A percentile compares a stretch with the other conserved stretches of the same genome.
Evolutionary conservation across 2,113 vertebrate species (phyloP).

Genomic region (Pelmatolapia mariae): DNA sequence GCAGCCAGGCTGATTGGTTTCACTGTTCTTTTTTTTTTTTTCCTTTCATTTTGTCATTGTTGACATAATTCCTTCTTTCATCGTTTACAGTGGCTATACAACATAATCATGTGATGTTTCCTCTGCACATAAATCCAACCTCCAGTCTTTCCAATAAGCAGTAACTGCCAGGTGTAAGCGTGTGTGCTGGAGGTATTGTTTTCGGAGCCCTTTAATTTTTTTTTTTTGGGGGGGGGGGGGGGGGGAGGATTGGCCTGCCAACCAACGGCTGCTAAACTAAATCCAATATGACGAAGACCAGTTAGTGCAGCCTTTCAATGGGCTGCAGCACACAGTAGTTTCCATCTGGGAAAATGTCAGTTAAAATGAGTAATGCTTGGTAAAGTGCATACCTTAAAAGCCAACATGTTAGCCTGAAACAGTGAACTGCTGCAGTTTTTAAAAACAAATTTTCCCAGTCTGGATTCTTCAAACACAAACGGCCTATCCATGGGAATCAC

Average conservation of each 20-base stretch:
- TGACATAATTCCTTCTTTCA: not conserved
- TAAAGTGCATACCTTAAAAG: not conserved
- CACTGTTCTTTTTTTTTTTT: not conserved
- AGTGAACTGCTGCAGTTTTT: not conserved
- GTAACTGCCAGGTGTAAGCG: not conserved
- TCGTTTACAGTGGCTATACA: not conserved
- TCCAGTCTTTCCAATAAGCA: not conserved
- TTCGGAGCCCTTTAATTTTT: not conserved
- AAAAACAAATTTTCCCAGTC: not conserved
- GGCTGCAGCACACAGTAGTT: not conserved
- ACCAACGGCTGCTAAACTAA: conserved; percentile 12
- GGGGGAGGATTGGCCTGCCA: not conserved
- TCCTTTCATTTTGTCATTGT: not conserved
- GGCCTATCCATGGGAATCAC: conserved; percentile 27
- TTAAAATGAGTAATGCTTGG: not conserved
- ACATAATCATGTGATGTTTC: not conserved
- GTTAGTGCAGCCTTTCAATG: not conserved
- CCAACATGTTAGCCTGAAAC: not conserved
- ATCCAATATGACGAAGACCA: conserved; percentile 28
- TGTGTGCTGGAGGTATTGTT: not conserved
- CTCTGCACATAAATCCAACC: not conserved
- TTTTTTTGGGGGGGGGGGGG: rapidly evolving
- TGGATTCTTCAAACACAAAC: conserved; percentile 12
- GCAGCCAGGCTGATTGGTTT: not conserved
- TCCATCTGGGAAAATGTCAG: not conserved